Evolutionary conservation across 2,888 invertebrate genomes (phyloP), one percentile per base, ranked within the genome.

Genomic region (Acrobasis suavella): DNA sequence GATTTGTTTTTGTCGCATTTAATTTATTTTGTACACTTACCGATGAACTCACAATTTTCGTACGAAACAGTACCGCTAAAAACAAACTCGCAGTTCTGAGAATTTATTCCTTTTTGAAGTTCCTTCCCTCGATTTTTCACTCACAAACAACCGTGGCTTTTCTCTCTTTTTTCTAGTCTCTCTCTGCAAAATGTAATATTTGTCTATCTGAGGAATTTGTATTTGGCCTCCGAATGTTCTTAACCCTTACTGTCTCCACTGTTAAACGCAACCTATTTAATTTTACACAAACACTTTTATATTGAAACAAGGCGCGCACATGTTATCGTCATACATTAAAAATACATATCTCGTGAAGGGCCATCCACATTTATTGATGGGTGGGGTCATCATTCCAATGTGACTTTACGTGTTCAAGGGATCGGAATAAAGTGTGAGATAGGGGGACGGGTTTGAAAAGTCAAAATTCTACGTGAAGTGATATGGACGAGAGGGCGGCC

Each of bases 241-340:
- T 52, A 52, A 52, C 52, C 32, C 14, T 52, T 37, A 52, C 37
- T n/a, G n/a, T 52, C 52, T 52, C 14, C 14, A 12, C 32, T 54
- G 32, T 37, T n/a, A 32, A 22, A 32, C 7, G 7, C 32, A 32
- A 32, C 7, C 32, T 32, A 32, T 32, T 32, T 32, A 32, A 32
- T 32, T 32, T 32, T 32, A 32, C 0, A 32, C 32, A 32, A 7
- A 32, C 32, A 32, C 2, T 32, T 32, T 32, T 0, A 32, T 32
- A 32, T 32, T 5, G 8, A 32, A 32, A 32, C 5, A 7, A 32
- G 5, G 32, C 32, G 32, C 32, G 32, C 32, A 8, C 32, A 32
- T 22, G 32, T 52, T 17, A 52, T 52, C 51, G 12, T 52, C 22
- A 32, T 32, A 52, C 32, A 22, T 5, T 5, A 0, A 7, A 8